Evolutionary conservation across 1,140 invertebrate species (phyloP), one percentile per base, ranked within the genome.

Genomic region (Stegodyphus dumicola): DNA sequence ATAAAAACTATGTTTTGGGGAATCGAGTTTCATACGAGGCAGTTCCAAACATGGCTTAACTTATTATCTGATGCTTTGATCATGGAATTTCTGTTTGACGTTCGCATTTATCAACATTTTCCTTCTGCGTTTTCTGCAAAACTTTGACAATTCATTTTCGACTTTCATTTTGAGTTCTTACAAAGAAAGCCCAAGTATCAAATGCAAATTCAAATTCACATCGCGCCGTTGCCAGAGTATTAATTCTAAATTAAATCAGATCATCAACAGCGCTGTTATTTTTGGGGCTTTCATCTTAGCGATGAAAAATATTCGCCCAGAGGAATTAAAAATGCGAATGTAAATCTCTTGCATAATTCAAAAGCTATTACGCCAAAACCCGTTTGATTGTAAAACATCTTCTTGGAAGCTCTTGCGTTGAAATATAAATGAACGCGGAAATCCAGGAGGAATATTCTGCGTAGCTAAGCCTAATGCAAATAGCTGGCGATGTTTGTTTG

Each of bases 301-400:
- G 9, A 51, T 17, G 18, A 70, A 79, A 70, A 54, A 56, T 56
- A 13, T 49, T 79, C 74, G 18, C 54, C 74, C 66, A 7, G 18
- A 48, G 67, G 18, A 79, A 79, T 77, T 77, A 67, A 56, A 60
- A 52, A 65, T 77, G 53, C 77, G 51, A 15, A 53, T 56, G 77
- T 48, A 79, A 79, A 79, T 79, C 77, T 79, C 56, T 56, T 79
- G 77, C 65, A 79, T 79, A 70, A 79, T 79, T 79, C 77, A 79
- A 79, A 79, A 79, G 77, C 66, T 70, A 79, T 79, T 79, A 79
- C 77, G 67, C 5, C 52, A 70, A 79, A 79, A 48, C 77, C 77
- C 67, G 66, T 56, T 79, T 79, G 77, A 79, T 79, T 79, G 77
- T 79, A 79, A 79, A 79, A 79, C 77, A 79, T 69, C 65, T 79